Base-by-base conservation (phyloP, 2,888 invertebrate species). In the Hypselothyrea guttata region DNA sequence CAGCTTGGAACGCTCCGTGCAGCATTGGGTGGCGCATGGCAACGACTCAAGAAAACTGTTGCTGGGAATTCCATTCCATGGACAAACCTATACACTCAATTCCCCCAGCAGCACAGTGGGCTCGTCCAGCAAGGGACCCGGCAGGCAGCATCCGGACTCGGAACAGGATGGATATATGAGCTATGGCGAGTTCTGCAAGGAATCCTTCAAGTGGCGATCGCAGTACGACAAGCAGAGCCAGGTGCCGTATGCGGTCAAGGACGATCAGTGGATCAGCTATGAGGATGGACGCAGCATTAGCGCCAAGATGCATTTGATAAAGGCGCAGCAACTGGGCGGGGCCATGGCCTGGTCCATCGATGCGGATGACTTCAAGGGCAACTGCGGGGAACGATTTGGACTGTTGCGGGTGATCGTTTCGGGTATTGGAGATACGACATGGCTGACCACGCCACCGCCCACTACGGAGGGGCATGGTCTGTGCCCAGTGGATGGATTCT, bases 301-400 rank as follows among this genome's bases (percentile, higher is more conserved):
- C 82, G 92, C 92, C 82, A 97, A 97, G 91, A 93, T 95, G 0
- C 93, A 93, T 72, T 96, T 95, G 82, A 95, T 95, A 0, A 94
- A 93, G 42, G 93, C 95, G 51, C 94, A 94, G 64, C 92, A 93
- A 40, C 91, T 97, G 7, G 97, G 96, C 72, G 97, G 97, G 84
- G 72, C 84, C 69, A 86, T 89, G 85, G 81, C 86, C 28, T 88
- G 87, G 86, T 95, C 96, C 0, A 94, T 97, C 72, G 97, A 97
- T 90, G 96, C 96, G 86, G 97, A 97, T 67, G 97, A 97, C 87
- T 97, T 97, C 91, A 92, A 94, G 15, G 97, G 97, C n/a, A 92
- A 91, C 15, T 97, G 97, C 31, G 84, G 86, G 0, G 47, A 69
- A 4, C 5, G 1, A 0, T 53, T 15, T 38, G 13, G 44, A 1